phyloP scores from a whole-genome alignment of 2,888 invertebrate genomes.

The Drosophila meridionalis region DNA sequence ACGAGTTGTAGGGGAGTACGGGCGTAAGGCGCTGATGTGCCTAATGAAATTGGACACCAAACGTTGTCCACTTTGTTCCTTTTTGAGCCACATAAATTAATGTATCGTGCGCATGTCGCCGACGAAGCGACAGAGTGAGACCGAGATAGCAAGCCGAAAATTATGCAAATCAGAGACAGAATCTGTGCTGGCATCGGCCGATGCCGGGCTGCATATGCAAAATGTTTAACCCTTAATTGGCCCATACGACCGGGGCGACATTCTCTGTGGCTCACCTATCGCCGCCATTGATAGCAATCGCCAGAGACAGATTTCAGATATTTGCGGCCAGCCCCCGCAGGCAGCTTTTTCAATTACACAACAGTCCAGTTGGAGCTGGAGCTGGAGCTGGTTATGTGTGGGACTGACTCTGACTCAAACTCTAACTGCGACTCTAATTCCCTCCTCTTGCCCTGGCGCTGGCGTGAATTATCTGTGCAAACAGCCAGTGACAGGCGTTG shows the following conservation, averaged over 20 bases:
- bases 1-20: not conserved
- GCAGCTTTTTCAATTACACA: constrained; percentile 76
- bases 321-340: constrained; percentile 20
- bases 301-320: constrained; percentile 53
- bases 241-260: constrained; percentile 62
- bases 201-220: constrained; percentile 53
- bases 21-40: constrained; percentile 53
- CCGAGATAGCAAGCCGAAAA: constrained; percentile 51
- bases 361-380: constrained; percentile 22
- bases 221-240: constrained; percentile 83
- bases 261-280: constrained; percentile 67
- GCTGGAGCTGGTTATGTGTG: constrained; percentile 19
- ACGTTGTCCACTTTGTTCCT: constrained; percentile 45
- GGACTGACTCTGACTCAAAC: not conserved
- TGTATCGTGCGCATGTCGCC: constrained; percentile 63
- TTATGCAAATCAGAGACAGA: constrained; percentile 75
- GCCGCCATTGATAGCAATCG: constrained; percentile 77
- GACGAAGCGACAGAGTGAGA: not conserved
- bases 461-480: constrained; percentile 80
- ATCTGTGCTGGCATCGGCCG: constrained; percentile 34
- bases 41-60: constrained; percentile 82
- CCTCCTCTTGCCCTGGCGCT: constrained; percentile 49
- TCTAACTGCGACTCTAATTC: constrained; percentile 3
- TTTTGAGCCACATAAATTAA: constrained; percentile 73
- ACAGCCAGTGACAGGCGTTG: constrained; percentile 80